These are phyloP conservation scores for Hyposmocoma kahamanoa DNA, from an alignment of 1,140 invertebrate species.

Conservation along the genomic window DNA sequence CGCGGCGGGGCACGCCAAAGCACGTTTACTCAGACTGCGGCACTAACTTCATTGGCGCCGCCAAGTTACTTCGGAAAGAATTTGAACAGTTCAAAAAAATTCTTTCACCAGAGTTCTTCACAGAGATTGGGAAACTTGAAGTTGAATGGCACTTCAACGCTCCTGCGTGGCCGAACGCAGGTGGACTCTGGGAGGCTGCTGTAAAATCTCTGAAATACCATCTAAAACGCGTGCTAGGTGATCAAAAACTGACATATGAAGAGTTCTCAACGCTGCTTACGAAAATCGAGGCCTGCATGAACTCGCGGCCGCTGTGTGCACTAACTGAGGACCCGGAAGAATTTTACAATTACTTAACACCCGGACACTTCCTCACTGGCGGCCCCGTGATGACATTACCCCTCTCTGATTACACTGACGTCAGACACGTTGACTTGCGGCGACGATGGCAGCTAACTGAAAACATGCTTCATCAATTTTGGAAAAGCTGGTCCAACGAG, in stretches of 20 bases:
- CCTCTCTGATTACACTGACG: no score
- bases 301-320: slow-evolving; percentile 14
- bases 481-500: background rate
- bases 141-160: slow-evolving; percentile 24
- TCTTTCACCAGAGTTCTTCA: background rate
- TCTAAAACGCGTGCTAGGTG: slow-evolving; percentile 19
- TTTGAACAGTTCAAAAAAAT: background rate
- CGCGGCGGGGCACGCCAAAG: slow-evolving; percentile 20
- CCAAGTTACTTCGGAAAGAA: slow-evolving; percentile 16
- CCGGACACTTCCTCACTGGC: slow-evolving; percentile 53
- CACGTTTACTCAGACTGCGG: slow-evolving; percentile 38
- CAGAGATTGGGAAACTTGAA: background rate
- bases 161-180: slow-evolving; percentile 23
- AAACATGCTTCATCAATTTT: background rate
- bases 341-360: slow-evolving; percentile 31
- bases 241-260: slow-evolving; percentile 24
- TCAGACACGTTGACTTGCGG: background rate
- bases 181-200: slow-evolving; percentile 28
- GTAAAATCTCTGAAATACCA: slow-evolving; percentile 29
- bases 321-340: slow-evolving; percentile 21
- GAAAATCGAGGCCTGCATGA: slow-evolving; percentile 30
- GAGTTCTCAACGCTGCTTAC: slow-evolving; percentile 30
- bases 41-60: slow-evolving; percentile 41
- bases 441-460: background rate
- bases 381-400: no score